A percentile compares a stretch with the other conserved stretches of the same genome.
Evolutionary conservation across 2,888 invertebrate species (phyloP).

Genomic region (Amiota mariae): DNA sequence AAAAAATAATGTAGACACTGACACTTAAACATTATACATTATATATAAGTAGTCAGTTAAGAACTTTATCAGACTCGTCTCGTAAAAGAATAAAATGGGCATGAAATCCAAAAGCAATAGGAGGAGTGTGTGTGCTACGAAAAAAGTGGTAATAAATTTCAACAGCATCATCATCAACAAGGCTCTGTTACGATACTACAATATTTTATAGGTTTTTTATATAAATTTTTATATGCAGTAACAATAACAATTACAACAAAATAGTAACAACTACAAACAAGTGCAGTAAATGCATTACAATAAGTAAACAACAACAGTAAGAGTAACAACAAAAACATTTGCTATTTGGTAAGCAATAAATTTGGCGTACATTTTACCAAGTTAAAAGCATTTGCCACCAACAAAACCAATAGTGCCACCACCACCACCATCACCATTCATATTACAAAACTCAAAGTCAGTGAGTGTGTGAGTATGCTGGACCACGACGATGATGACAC

Average conservation of each 20-base stretch:
- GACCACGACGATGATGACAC: not conserved
- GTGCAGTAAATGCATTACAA: conserved; percentile 24
- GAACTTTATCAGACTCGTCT: too few species aligned
- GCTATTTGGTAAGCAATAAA: conserved; percentile 59
- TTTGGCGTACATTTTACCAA: conserved; percentile 47
- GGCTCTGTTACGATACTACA: not conserved
- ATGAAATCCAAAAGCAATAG: too few species aligned
- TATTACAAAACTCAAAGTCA: not conserved
- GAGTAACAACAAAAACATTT: conserved; percentile 28
- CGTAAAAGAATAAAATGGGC: too few species aligned
- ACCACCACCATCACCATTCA: not conserved
- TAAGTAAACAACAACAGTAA: not conserved
- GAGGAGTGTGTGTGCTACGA: too few species aligned
- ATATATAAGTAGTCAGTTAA: too few species aligned
- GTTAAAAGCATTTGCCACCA: conserved; percentile 54
- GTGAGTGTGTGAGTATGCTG: not conserved
- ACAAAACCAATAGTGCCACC: not conserved
- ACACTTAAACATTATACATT: too few species aligned
- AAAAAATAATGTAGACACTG: too few species aligned
- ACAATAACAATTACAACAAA: conserved; percentile 40
- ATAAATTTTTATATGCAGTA: too few species aligned
- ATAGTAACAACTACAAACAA: conserved; percentile 36
- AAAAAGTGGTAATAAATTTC: conserved; percentile 17
- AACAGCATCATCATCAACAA: conserved; percentile 14
- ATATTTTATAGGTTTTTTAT: too few species aligned